Evolutionary conservation across 1,140 invertebrate genomes (phyloP).

Genomic region (Trichonephila clavata): DNA sequence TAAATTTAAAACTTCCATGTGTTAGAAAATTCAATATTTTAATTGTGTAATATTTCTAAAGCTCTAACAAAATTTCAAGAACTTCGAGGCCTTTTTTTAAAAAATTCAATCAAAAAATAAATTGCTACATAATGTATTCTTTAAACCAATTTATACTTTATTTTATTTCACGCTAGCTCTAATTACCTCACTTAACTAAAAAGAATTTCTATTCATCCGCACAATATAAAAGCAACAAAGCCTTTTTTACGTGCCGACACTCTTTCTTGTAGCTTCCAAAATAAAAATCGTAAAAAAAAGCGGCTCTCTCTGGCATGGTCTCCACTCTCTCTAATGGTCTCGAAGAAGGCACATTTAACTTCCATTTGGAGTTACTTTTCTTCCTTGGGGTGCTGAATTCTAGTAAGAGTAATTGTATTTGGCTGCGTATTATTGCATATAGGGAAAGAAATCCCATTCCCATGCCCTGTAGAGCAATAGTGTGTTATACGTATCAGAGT

Average conservation of each 20-base stretch:
- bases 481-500: not conserved
- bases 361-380: constrained; percentile 58
- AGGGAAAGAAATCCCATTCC: not conserved
- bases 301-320: not conserved
- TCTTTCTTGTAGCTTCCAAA: not conserved
- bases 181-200: too few relatives aligned
- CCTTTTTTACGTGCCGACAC: not conserved
- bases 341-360: constrained; percentile 57
- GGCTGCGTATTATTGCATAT: constrained; percentile 25
- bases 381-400: not conserved
- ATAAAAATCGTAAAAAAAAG: constrained; percentile 42
- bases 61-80: too few relatives aligned
- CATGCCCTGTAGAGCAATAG: not conserved
- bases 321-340: constrained; percentile 27
- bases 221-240: not conserved
- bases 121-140: too few relatives aligned
- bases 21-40: too few relatives aligned
- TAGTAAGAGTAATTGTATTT: constrained; percentile 28
- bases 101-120: too few relatives aligned
- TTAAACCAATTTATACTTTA: too few relatives aligned
- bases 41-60: too few relatives aligned
- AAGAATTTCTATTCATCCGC: not conserved
- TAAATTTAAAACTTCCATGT: too few relatives aligned
- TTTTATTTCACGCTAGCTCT: too few relatives aligned
- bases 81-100: too few relatives aligned